Evolutionary conservation across 2,113 vertebrate genomes (phyloP), one percentile per base, ranked within the genome.

Genomic region (Ciconia maguari): DNA sequence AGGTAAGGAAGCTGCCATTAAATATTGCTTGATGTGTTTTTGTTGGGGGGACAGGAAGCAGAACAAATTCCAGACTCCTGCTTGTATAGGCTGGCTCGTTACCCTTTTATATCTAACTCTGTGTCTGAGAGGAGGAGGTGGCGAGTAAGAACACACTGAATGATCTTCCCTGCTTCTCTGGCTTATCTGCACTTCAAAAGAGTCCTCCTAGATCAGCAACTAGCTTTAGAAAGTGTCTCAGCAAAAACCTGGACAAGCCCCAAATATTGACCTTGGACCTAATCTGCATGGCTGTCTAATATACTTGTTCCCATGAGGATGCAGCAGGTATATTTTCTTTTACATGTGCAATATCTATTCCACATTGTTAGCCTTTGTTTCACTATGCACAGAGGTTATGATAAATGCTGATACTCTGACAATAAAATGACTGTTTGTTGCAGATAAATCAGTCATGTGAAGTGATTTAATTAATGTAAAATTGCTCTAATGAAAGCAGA

Each of bases 401-500:
- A 83, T 70, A 95, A 95, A 86, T 52, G 55, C 87, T 70, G 71
- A n/a, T 92, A 38, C 27, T 7, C 32, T 83, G 89, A 88, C 91
- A 96, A 74, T 88, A 86, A 95, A 95, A 83, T 71, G 16, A 74
- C 62, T 90, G 84, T 85, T 96, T 94, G 94, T 85, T 94, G 66
- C 84, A 90, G 91, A 91, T 90, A 88, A 90, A 90, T 96, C 78
- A 94, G 75, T 93, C 89, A 78, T 64, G 42, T 93, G 79, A 96
- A 94, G 92, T 95, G 9, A 90, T 95, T 85, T 93, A 80, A 95
- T 96, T 93, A 93, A 94, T 0, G 21, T 86, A 88, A 90, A 96
- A 94, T 93, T 91, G 78, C 74, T 95, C 66, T 90, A 87, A 95
- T 91, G 74, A 95, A 93, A 94, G 84, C 84, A 95, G 71, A 90